phyloP scores from a whole-genome alignment of 2,888 invertebrate genomes.

The Spicauda simplicius region DNA sequence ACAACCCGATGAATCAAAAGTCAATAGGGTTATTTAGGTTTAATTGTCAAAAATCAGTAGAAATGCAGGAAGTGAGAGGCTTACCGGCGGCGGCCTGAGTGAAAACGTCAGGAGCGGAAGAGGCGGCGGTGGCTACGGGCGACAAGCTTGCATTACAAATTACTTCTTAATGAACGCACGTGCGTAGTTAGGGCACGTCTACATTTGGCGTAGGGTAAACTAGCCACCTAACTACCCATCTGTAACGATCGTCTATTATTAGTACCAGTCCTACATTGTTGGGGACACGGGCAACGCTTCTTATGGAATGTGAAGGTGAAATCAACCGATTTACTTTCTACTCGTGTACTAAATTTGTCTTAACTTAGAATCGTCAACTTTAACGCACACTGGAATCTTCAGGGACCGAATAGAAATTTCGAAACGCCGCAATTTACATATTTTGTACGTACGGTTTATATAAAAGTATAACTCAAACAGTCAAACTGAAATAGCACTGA shows the following conservation, averaged over 20 bases:
- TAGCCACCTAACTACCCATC: conserved; percentile 13
- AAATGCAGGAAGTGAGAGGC: conserved; percentile 77
- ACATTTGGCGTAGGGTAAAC: conserved; percentile 21
- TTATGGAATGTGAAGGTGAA: conserved; percentile 15
- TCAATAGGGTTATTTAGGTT: conserved; percentile 60
- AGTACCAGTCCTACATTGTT: conserved; percentile 2
- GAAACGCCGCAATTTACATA: background rate
- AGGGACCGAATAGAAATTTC: background rate
- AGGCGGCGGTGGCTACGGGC: conserved; percentile 52
- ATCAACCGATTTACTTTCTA: conserved; percentile 9
- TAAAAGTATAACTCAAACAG: no score
- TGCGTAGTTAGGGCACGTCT: conserved; percentile 48
- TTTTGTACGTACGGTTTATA: background rate
- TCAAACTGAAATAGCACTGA: background rate
- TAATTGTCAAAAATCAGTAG: conserved; percentile 73
- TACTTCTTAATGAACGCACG: conserved; percentile 76
- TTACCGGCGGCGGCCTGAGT: conserved; percentile 72
- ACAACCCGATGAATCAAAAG: conserved; percentile 55
- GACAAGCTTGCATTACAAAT: conserved; percentile 80
- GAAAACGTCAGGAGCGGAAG: conserved; percentile 74
- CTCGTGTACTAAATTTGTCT: background rate
- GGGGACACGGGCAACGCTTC: conserved; percentile 3
- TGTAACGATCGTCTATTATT: conserved; percentile 9
- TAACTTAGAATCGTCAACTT: background rate
- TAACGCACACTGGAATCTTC: background rate